Percentiles rank a stretch among this genome's conserved stretches.
phyloP scores from a whole-genome alignment of 2,888 invertebrate species.

The Latrodectus hesperus region DNA sequence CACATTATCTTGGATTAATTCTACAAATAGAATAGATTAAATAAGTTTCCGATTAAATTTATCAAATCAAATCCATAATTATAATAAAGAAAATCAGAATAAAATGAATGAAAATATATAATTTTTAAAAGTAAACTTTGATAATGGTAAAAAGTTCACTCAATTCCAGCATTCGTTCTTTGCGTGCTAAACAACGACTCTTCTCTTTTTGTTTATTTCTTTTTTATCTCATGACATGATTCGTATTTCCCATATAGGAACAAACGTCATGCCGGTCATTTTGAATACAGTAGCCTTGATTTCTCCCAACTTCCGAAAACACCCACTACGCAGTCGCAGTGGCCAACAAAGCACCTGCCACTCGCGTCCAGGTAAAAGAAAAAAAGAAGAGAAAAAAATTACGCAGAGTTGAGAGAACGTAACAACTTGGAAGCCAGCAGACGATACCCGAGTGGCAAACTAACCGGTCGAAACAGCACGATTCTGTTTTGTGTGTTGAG shows the following conservation, averaged over 20 bases:
- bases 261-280: constrained; percentile 3
- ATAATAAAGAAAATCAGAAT: too few relatives aligned
- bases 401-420: constrained; percentile 1
- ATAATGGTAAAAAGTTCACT: too few relatives aligned
- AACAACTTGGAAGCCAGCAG: not conserved
- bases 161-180: too few relatives aligned
- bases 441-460: not conserved
- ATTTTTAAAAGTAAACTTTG: too few relatives aligned
- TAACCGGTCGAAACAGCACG: not conserved
- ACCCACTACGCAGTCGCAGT: not conserved
- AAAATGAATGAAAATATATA: too few relatives aligned
- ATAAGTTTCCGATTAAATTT: too few relatives aligned
- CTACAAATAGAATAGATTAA: too few relatives aligned
- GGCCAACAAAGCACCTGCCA: not conserved
- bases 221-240: too few relatives aligned
- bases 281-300: not conserved
- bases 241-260: not conserved
- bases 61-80: too few relatives aligned
- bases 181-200: too few relatives aligned
- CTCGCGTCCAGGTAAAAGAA: not conserved
- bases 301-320: not conserved
- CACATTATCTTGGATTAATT: too few relatives aligned
- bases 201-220: too few relatives aligned
- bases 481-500: not conserved
- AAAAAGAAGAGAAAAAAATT: not conserved